A percentile compares a stretch with the other conserved stretches of the same genome.
These are phyloP conservation scores for Margarornis squamiger DNA, from an alignment of 2,797 vertebrate genomes.

Conservation along the genomic window DNA sequence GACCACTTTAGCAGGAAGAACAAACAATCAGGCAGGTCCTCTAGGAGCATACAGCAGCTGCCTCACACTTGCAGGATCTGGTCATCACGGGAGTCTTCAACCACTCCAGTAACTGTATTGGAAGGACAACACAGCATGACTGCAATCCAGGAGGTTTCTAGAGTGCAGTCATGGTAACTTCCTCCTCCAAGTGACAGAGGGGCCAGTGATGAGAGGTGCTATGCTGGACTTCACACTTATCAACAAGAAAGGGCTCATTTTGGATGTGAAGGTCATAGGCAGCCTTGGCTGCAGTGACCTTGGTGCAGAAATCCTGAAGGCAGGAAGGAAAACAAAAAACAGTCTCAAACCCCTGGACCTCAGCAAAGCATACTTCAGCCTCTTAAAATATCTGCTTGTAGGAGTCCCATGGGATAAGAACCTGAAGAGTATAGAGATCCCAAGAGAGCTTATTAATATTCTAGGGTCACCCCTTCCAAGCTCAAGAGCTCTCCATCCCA, in stretches of 20 bases:
- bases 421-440: not conserved
- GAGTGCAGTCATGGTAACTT: not conserved
- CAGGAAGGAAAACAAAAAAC: not conserved
- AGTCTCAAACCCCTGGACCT: not conserved
- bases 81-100: not conserved
- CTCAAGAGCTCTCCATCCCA: not conserved
- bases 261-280: not conserved
- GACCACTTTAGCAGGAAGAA: not conserved
- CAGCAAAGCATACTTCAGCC: not conserved
- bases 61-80: not conserved
- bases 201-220: not conserved
- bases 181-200: not conserved
- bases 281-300: not conserved
- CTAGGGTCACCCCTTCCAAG: not conserved
- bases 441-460: not conserved
- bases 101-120: not conserved
- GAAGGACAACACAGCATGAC: not conserved
- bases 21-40: not conserved
- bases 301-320: not conserved
- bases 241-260: not conserved
- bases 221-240: not conserved
- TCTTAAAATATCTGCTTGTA: not conserved
- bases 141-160: not conserved
- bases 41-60: not conserved
- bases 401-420: not conserved